A percentile compares a stretch with the other conserved stretches of the same genome.
These are phyloP conservation scores for Drosophila jambulina DNA, from an alignment of 1,140 invertebrate species.

Conservation along the genomic window DNA sequence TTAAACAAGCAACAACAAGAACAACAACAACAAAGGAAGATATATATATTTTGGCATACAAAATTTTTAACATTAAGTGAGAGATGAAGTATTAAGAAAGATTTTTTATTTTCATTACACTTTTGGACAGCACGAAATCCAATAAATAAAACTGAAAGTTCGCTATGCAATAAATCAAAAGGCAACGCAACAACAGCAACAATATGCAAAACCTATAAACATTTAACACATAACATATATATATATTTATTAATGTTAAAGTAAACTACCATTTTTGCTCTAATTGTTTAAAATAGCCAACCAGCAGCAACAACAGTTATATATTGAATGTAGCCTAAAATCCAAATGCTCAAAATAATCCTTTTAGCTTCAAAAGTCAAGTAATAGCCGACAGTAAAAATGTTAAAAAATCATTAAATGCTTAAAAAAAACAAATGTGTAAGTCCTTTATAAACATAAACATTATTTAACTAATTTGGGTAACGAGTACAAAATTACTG, in stretches of 20 bases:
- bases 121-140: slow-evolving; percentile 65
- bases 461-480: neutral
- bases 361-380: slow-evolving; percentile 76
- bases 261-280: slow-evolving; percentile 49
- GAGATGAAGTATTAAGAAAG: slow-evolving; percentile 19
- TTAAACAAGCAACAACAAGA: slow-evolving; percentile 35
- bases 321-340: slow-evolving; percentile 63
- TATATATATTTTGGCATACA: slow-evolving; percentile 81
- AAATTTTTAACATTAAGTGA: slow-evolving; percentile 74
- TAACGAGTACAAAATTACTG: no score
- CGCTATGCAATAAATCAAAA: slow-evolving; percentile 63
- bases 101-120: slow-evolving; percentile 37
- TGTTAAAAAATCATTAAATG: slow-evolving; percentile 74
- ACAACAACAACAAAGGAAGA: slow-evolving; percentile 34
- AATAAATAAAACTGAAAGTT: slow-evolving; percentile 44
- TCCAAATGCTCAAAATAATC: slow-evolving; percentile 74
- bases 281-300: slow-evolving; percentile 66
- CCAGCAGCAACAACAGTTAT: slow-evolving; percentile 52
- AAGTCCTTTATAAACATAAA: neutral
- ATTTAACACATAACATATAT: slow-evolving; percentile 21
- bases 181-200: slow-evolving; percentile 53
- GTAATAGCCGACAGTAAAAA: slow-evolving; percentile 78
- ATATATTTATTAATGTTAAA: slow-evolving; percentile 66
- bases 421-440: slow-evolving; percentile 15
- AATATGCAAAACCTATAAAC: slow-evolving; percentile 52